phyloP scores from a whole-genome alignment of 2,113 vertebrate species.

The Pluvialis apricaria region DNA sequence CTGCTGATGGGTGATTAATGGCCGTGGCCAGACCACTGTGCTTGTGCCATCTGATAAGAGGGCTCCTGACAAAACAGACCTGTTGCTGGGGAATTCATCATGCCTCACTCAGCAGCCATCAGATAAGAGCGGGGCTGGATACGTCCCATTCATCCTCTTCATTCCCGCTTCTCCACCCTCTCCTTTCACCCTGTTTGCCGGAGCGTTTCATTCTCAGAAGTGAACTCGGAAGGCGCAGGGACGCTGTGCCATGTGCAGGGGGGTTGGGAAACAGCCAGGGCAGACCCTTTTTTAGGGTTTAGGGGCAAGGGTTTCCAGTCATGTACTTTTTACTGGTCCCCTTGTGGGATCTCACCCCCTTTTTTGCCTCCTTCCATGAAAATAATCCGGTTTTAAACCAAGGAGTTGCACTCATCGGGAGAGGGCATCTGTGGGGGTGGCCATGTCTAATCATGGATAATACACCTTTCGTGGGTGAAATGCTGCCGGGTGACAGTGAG shows the following conservation, averaged over 20 bases:
- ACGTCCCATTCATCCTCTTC: slow-evolving; percentile 45
- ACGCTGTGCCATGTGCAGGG: not conserved
- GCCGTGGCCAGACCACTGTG: not conserved
- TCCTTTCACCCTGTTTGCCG: slow-evolving; percentile 49
- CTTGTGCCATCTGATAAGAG: slow-evolving; percentile 63
- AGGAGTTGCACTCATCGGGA: accelerated
- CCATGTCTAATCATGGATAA: not conserved
- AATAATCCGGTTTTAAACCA: not conserved
- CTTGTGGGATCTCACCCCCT: not conserved
- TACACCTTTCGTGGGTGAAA: not conserved
- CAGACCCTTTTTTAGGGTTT: not conserved
- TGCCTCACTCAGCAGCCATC: slow-evolving; percentile 55
- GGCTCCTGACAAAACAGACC: slow-evolving; percentile 63
- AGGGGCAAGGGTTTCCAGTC: not conserved
- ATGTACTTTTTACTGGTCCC: not conserved
- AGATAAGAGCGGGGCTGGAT: slow-evolving; percentile 23
- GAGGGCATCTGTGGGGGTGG: not conserved
- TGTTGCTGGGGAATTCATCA: slow-evolving; percentile 58
- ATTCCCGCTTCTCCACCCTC: slow-evolving; percentile 38
- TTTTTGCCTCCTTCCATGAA: not conserved
- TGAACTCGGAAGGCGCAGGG: not conserved
- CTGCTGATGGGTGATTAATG: slow-evolving; percentile 33
- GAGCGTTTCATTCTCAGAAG: slow-evolving; percentile 37
- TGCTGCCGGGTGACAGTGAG: not conserved
- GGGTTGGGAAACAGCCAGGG: not conserved